Conservation (phyloP, 2,888 invertebrate genomes). For the Sminthurides aquaticus region DNA sequence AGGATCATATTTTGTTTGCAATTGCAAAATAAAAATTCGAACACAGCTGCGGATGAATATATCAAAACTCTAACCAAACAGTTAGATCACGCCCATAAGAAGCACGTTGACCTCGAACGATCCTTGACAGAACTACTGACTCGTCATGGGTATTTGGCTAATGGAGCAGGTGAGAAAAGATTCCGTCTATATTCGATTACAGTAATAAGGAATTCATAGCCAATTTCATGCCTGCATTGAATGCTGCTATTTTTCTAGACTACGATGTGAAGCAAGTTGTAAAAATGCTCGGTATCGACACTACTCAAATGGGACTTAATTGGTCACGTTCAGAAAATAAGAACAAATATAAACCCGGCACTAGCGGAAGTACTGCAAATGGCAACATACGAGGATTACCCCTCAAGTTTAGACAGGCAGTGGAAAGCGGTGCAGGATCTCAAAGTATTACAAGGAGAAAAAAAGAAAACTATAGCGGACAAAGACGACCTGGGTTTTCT, state of each 20-base stretch:
- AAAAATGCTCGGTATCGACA: constrained; percentile 38
- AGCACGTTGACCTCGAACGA: constrained; percentile 33
- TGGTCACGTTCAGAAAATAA: constrained; percentile 22
- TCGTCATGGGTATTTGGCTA: constrained; percentile 37
- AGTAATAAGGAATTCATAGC: no score
- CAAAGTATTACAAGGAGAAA: no score
- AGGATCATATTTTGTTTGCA: constrained; percentile 24
- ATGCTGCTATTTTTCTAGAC: constrained; percentile 18
- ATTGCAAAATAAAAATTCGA: constrained; percentile 25
- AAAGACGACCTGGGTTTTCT: no score
- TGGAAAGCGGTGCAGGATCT: no score
- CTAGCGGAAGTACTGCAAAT: no score
- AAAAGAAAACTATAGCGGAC: no score
- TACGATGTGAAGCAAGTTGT: constrained; percentile 41
- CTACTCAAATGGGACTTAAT: constrained; percentile 25
- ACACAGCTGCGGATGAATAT: constrained; percentile 21
- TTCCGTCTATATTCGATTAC: no score
- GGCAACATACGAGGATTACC: no score
- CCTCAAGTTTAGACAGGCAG: no score
- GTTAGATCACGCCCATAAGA: constrained; percentile 24
- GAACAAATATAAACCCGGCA: no score
- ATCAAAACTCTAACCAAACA: constrained; percentile 25
- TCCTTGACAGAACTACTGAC: constrained; percentile 36
- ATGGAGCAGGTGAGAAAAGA: no score
- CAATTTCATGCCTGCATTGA: no score